Base-by-base conservation (phyloP, 2,888 invertebrate species). In the Drosophila testacea region DNA sequence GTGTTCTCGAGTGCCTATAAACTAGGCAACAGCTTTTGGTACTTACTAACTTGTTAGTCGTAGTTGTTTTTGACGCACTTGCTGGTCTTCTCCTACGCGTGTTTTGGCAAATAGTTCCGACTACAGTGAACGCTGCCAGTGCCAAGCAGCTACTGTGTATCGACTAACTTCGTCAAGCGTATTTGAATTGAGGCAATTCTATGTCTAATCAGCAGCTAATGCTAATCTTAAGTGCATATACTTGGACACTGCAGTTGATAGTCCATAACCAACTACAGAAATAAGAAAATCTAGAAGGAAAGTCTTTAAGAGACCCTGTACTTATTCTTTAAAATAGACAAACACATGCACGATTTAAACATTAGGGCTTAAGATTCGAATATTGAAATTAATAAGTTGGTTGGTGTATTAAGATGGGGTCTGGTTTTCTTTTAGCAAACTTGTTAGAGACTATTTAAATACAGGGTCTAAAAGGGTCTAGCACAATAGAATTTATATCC, bases 211-310 rank as follows among this genome's bases (percentile, higher is more conserved):
- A 55, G 50, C 32, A 41, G 16, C 38, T 50, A 48, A 42, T n/a
- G 50, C 54, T 76, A 64, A 76, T 76, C 75, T 74, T 22, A 42
- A 79, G 69, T 79, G 63, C 79, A 59, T 42, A 11, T 16, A 28
- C 28, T n/a, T 46, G 32, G 4, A n/a, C 11, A 48, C 16, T 65
- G 59, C 44, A 41, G 47, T 11, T 52, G 59, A 59, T 65, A 52
- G 11, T 34, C 16, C 7, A 6, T 4, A 11, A n/a, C 10, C 16
- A 28, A 28, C 39, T 48, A 57, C 27, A 44, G 6, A 27, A 28
- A 41, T 54, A 16, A 36, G 4, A 13, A 16, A 13, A 6, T 30
- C 13, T 10, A 30, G 22, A 22, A 32, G 32, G 2, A 6, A 32
- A 3, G 2, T 32, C 7, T 22, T 2, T 22, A 3, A 22, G 22